phyloP scores from a whole-genome alignment of 1,140 invertebrate genomes.

The Listronotus bonariensis region DNA sequence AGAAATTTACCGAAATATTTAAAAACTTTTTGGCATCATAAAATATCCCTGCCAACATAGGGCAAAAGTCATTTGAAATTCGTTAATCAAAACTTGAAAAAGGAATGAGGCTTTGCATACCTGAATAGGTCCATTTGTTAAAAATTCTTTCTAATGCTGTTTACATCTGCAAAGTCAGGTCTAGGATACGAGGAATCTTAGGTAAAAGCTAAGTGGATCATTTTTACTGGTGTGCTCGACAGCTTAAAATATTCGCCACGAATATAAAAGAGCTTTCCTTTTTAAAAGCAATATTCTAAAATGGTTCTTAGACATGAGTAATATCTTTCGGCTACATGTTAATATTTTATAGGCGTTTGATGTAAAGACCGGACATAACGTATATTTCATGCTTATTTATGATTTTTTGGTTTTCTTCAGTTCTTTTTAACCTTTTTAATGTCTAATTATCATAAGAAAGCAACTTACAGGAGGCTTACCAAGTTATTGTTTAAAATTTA shows the following conservation, averaged over 20 bases:
- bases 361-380: neutral
- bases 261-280: constrained; percentile 19
- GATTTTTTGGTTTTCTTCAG: too few relatives aligned
- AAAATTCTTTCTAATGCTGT: constrained; percentile 15
- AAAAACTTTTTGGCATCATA: too few relatives aligned
- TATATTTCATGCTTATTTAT: too few relatives aligned
- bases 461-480: too few relatives aligned
- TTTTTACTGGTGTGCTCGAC: constrained; percentile 11
- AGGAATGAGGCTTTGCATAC: constrained; percentile 17
- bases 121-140: constrained; percentile 33
- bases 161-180: constrained; percentile 16
- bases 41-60: too few relatives aligned
- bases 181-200: constrained; percentile 17
- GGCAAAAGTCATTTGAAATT: constrained; percentile 9
- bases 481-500: too few relatives aligned
- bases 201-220: constrained; percentile 13
- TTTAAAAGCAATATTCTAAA: constrained; percentile 17
- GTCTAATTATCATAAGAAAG: too few relatives aligned
- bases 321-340: constrained; percentile 8
- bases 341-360: constrained; percentile 19
- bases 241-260: constrained; percentile 7
- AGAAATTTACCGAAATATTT: too few relatives aligned
- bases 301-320: constrained; percentile 14
- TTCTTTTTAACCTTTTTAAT: too few relatives aligned
- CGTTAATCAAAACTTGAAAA: constrained; percentile 31